phyloP scores from a whole-genome alignment of 2,113 vertebrate species.

The Felis chaus region DNA sequence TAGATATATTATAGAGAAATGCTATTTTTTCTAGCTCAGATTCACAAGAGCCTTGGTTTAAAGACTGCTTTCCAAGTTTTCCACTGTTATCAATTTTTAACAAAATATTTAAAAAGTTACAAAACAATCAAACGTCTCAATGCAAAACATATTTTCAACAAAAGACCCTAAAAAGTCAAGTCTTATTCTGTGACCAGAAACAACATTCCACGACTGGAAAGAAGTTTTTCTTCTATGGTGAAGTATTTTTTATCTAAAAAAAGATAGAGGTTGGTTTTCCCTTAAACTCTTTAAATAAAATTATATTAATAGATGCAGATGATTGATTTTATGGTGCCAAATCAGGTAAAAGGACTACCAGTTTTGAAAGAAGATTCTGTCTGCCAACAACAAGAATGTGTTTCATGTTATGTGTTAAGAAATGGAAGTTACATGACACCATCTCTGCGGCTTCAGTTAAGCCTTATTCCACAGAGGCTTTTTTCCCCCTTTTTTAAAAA shows the following conservation, averaged over 20 bases:
- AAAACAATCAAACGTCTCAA: neutral
- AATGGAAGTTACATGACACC: conserved; percentile 53
- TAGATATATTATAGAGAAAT: neutral
- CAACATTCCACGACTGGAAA: conserved; percentile 18
- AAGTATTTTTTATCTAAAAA: conserved; percentile 34
- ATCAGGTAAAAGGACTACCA: conserved; percentile 50
- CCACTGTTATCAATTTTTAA: neutral
- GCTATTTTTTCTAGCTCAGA: neutral
- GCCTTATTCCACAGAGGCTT: neutral
- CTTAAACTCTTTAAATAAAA: neutral
- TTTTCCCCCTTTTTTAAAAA: neutral
- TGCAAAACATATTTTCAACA: neutral
- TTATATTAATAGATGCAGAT: conserved; percentile 7
- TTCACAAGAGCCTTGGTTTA: neutral
- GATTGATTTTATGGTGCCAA: neutral
- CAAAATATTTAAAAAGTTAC: neutral
- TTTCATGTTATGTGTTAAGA: conserved; percentile 36
- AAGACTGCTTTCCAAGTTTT: conserved; percentile 3
- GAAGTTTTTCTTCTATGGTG: neutral
- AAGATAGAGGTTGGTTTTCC: neutral
- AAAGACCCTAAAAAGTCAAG: neutral
- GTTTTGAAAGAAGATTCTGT: conserved; percentile 51
- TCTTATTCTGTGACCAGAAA: neutral
- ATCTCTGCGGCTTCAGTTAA: conserved; percentile 60
- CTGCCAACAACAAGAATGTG: conserved; percentile 53